A percentile compares a stretch with the other conserved stretches of the same genome.
These are phyloP conservation scores for Pollenia amentaria DNA, from an alignment of 2,888 invertebrate species.

Conservation along the genomic window DNA sequence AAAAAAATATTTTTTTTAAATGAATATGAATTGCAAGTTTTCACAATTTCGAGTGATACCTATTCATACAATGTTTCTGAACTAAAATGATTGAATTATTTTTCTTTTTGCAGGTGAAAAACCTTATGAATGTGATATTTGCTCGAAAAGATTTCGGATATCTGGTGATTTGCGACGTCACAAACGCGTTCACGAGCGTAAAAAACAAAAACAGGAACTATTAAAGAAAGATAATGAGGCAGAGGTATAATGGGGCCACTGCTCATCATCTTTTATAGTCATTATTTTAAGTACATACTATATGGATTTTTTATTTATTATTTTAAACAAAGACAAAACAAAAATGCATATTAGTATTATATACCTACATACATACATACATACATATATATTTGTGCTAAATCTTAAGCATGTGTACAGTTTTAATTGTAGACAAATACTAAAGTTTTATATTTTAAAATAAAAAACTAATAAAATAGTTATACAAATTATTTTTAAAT, in stretches of 20 bases:
- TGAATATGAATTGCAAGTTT: too few relatives aligned
- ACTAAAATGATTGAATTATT: not conserved
- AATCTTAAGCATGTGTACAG: slow-evolving; percentile 57
- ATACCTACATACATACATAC: not conserved
- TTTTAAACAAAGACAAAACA: slow-evolving; percentile 22
- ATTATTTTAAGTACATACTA: slow-evolving; percentile 25
- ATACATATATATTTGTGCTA: not conserved
- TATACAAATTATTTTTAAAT: too few relatives aligned
- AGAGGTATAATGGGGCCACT: slow-evolving; percentile 3
- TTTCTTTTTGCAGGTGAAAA: slow-evolving; percentile 87
- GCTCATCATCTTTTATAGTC: slow-evolving; percentile 29
- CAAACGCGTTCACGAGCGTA: slow-evolving; percentile 88
- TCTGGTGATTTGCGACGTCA: slow-evolving; percentile 94
- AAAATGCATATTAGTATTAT: slow-evolving; percentile 54
- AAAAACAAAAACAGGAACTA: slow-evolving; percentile 67
- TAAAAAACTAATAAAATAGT: not conserved
- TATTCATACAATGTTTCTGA: too few relatives aligned
- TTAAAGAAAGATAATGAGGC: slow-evolving; percentile 29
- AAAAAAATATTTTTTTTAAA: not conserved
- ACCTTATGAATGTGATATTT: slow-evolving; percentile 90
- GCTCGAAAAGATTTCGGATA: slow-evolving; percentile 93
- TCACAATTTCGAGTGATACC: too few relatives aligned
- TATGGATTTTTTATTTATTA: slow-evolving; percentile 34
- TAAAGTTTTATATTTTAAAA: slow-evolving; percentile 58
- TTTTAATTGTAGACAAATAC: slow-evolving; percentile 56